A percentile compares a stretch with the other conserved stretches of the same genome.
Conservation (phyloP, 1,140 invertebrate genomes). For the Saccostrea glomerata region DNA sequence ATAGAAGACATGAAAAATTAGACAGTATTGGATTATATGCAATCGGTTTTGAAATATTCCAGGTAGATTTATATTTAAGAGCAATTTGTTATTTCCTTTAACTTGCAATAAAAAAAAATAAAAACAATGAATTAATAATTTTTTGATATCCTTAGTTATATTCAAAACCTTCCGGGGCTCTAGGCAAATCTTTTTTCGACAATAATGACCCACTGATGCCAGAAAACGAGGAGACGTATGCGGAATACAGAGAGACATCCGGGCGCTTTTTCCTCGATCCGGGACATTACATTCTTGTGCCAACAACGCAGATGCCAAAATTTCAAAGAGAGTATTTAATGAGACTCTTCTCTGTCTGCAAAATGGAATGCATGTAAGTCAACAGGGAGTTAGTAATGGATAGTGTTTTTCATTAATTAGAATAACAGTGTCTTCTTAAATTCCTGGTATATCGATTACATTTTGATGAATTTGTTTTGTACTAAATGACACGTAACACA, state of each 20-base stretch:
- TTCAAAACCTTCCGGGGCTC: slow-evolving; percentile 43
- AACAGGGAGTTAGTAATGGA: neutral
- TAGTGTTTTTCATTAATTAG: neutral
- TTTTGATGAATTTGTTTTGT: no score
- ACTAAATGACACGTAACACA: no score
- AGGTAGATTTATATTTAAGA: slow-evolving; percentile 60
- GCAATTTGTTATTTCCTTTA: neutral
- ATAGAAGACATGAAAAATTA: slow-evolving; percentile 61
- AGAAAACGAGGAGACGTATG: slow-evolving; percentile 73
- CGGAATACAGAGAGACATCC: slow-evolving; percentile 71
- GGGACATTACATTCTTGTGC: slow-evolving; percentile 71
- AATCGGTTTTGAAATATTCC: slow-evolving; percentile 72
- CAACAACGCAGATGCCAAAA: slow-evolving; percentile 66
- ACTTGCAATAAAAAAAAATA: no score
- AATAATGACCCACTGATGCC: slow-evolving; percentile 71
- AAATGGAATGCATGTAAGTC: slow-evolving; percentile 69
- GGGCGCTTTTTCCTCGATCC: slow-evolving; percentile 72
- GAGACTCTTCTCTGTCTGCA: slow-evolving; percentile 68
- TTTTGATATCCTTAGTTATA: slow-evolving; percentile 52
- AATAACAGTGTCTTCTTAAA: neutral
- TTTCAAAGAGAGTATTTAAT: slow-evolving; percentile 67
- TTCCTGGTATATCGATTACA: no score
- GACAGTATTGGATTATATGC: slow-evolving; percentile 66
- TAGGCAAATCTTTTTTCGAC: slow-evolving; percentile 67
- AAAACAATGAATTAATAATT: neutral